Evolutionary conservation across 1,140 invertebrate species (phyloP), one percentile per base, ranked within the genome.

Genomic region (Drosophila littoralis): DNA sequence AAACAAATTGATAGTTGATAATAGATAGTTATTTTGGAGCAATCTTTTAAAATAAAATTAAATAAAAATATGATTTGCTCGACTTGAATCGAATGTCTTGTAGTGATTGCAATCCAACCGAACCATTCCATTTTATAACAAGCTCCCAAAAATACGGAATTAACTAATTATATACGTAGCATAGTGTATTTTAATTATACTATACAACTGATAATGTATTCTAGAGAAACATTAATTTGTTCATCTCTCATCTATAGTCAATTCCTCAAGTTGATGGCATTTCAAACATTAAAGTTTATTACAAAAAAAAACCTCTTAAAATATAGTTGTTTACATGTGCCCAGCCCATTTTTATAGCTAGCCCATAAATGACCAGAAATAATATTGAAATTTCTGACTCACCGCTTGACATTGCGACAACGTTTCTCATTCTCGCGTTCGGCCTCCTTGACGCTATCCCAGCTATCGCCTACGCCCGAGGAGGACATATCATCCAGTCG

Each of bases 391-490:
- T 2, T 7, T 13, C 8, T 54, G 38, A 89, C 90, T 91, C 74
- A 91, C 90, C 90, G 91, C 68, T 91, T 91, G 40, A 81, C 77
- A 65, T 68, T 91, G 68, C 90, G 90, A 46, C 78, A 72, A 33
- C 85, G 85, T 15, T 90, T 91, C 45, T 91, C 82, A 64, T 79
- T 89, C 77, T 92, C 88, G 7, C 57, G 57, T 22, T 59, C 57
- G 13, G 85, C 89, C 68, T 92, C 91, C 83, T 92, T 92, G 60
- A 92, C 91, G 59, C 92, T 92, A 40, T 92, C 92, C 92, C 92
- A 92, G n/a, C 91, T 92, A 54, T 92, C 92, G 58, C 92, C 92
- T 9, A 92, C 92, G 28, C 91, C 91, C 28, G 91, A 90, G 5
- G 89, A 92, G 15, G 91, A 92, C 90, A 91, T 92, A 55, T 92